Evolutionary conservation across 2,797 vertebrate species (phyloP).

Genomic region (Poecilia gillii): DNA sequence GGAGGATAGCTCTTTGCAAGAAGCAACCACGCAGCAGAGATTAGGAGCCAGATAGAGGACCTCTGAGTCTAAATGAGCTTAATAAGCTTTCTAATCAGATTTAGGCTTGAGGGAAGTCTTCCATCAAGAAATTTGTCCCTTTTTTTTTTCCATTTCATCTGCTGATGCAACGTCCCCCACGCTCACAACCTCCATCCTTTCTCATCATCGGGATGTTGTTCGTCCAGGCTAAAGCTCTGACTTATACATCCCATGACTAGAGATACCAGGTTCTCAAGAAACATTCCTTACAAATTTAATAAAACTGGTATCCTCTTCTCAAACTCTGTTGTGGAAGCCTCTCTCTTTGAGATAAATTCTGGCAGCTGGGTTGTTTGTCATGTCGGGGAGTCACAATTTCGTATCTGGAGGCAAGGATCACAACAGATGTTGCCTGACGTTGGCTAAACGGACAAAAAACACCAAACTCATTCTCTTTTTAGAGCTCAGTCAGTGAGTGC

Average conservation of each 20-base stretch:
- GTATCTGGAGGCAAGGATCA: constrained; percentile 8
- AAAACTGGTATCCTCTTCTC: constrained; percentile 16
- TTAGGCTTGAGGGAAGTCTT: constrained; percentile 73
- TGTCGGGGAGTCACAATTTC: constrained; percentile 5
- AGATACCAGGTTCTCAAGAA: constrained; percentile 45
- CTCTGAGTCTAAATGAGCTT: constrained; percentile 50
- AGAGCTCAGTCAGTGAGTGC: neutral
- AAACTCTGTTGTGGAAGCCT: neutral
- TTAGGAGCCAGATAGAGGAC: constrained; percentile 21
- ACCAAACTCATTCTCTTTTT: constrained; percentile 10
- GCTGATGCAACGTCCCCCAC: constrained; percentile 41
- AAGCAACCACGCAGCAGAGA: constrained; percentile 2
- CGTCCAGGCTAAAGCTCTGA: constrained; percentile 20
- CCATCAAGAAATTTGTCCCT: constrained; percentile 70
- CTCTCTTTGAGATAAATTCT: constrained; percentile 20
- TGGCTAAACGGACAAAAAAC: neutral
- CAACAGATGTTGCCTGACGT: neutral
- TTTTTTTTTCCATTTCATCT: constrained; percentile 59
- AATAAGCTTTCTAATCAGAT: constrained; percentile 75
- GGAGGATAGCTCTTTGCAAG: constrained; percentile 13
- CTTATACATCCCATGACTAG: constrained; percentile 24
- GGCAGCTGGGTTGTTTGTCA: neutral
- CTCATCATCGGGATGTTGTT: constrained; percentile 37
- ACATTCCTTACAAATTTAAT: constrained; percentile 43
- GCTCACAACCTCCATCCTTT: constrained; percentile 25